Conservation (phyloP, 1,140 invertebrate genomes). For the Teleogryllus occipitalis region DNA sequence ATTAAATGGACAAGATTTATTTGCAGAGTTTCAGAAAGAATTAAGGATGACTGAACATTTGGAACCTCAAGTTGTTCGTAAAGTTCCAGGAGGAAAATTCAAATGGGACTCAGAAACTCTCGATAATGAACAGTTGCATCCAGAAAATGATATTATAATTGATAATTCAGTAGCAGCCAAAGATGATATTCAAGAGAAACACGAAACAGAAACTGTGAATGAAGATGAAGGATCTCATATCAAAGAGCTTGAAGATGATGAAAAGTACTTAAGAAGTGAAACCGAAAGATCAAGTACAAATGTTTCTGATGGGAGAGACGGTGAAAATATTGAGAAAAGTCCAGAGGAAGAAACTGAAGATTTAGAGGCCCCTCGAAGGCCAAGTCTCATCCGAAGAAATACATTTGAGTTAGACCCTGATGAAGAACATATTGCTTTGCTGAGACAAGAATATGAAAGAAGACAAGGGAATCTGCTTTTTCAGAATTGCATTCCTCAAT, state of each 20-base stretch:
- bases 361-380: conserved; percentile 28
- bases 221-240: neutral
- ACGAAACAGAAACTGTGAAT: neutral
- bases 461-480: conserved; percentile 48
- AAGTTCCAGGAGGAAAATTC: neutral
- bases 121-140: neutral
- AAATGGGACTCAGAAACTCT: neutral
- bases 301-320: too few species aligned
- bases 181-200: neutral
- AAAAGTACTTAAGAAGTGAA: neutral
- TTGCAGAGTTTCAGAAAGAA: conserved; percentile 23
- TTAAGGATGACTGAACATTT: conserved; percentile 20
- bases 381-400: conserved; percentile 40
- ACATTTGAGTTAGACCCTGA: conserved; percentile 43
- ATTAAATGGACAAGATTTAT: conserved; percentile 16
- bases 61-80: conserved; percentile 17
- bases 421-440: conserved; percentile 36
- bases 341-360: conserved; percentile 20
- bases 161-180: neutral
- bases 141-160: neutral
- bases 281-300: neutral
- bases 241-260: neutral
- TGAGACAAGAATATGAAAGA: conserved; percentile 48
- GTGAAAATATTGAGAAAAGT: neutral
- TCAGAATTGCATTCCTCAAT: conserved; percentile 43